Conservation (phyloP, 92 coral and sea anemone species). For the Epizoanthus rinbou region DNA sequence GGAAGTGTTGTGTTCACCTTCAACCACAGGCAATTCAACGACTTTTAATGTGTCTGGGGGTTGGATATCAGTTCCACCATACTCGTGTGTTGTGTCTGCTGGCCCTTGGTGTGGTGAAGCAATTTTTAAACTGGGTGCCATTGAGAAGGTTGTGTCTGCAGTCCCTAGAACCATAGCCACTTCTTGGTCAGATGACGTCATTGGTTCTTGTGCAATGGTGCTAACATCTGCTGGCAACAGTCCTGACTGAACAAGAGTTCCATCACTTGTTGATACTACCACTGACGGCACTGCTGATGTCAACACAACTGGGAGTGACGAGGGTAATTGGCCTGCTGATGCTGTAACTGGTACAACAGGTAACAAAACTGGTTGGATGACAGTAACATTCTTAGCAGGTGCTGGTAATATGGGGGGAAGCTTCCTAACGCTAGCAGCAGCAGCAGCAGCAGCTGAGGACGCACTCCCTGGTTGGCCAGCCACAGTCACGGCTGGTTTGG, state of each 20-base stretch:
- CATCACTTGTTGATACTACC: constrained; percentile 48
- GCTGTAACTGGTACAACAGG: constrained; percentile 72
- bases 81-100: not conserved
- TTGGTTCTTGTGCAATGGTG: not conserved
- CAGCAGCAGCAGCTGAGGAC: constrained; percentile 38
- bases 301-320: constrained; percentile 62
- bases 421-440: constrained; percentile 66
- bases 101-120: not conserved
- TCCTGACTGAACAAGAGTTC: constrained; percentile 49
- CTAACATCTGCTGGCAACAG: not conserved
- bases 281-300: constrained; percentile 45
- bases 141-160: not conserved
- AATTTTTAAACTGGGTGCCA: not conserved
- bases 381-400: constrained; percentile 80
- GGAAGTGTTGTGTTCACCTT: constrained; percentile 70
- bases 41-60: not conserved
- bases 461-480: constrained; percentile 47
- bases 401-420: constrained; percentile 93
- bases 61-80: not conserved
- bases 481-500: constrained; percentile 60
- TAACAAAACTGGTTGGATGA: constrained; percentile 70
- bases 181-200: constrained; percentile 15
- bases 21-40: constrained; percentile 9
- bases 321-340: constrained; percentile 58
- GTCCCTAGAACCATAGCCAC: constrained; percentile 17